phyloP scores from a whole-genome alignment of 2,888 invertebrate species.

The Limnephilus auricula region DNA sequence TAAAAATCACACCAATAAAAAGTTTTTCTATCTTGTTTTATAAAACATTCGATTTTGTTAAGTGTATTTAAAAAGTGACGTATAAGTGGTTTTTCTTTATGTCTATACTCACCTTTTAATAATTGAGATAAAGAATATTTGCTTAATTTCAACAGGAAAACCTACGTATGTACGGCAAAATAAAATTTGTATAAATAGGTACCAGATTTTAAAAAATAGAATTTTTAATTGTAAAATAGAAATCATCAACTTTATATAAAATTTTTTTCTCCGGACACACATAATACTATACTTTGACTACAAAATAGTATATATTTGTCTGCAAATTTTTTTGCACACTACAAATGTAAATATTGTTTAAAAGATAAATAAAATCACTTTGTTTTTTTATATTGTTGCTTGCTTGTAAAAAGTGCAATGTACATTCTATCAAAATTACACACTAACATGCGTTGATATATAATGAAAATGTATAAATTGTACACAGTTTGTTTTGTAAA shows the following conservation, averaged over 20 bases:
- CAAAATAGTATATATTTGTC: neutral
- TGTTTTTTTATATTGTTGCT: constrained; percentile 35
- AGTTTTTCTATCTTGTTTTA: too few relatives aligned
- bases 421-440: constrained; percentile 5
- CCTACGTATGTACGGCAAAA: too few relatives aligned
- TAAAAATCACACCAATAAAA: neutral
- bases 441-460: neutral
- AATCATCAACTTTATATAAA: too few relatives aligned
- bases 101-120: too few relatives aligned
- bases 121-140: too few relatives aligned
- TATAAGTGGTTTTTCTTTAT: too few relatives aligned
- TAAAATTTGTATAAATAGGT: too few relatives aligned
- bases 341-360: neutral
- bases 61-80: too few relatives aligned
- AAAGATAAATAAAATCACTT: neutral
- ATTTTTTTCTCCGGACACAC: neutral
- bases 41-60: too few relatives aligned
- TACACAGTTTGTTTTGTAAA: constrained; percentile 5
- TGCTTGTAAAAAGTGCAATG: constrained; percentile 22
- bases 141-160: too few relatives aligned
- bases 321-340: neutral
- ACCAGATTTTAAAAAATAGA: too few relatives aligned
- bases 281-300: neutral
- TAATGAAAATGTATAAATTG: constrained; percentile 10
- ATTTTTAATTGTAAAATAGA: neutral